These are phyloP conservation scores for Sylvicapra grimmia DNA, from an alignment of 2,113 vertebrate genomes.

Conservation along the genomic window DNA sequence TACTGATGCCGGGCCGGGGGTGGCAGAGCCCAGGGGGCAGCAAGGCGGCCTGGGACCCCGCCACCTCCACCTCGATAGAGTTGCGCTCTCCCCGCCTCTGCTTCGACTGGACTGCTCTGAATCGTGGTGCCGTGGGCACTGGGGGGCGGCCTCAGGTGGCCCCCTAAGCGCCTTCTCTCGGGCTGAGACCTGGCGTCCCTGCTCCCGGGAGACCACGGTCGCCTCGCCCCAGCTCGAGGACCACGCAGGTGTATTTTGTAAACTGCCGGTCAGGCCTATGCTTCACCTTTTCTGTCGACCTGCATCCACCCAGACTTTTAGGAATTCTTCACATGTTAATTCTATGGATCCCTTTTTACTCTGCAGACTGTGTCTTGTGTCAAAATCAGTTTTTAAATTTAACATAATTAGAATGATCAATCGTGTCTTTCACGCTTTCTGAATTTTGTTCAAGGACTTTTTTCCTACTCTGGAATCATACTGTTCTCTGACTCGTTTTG, in stretches of 20 bases:
- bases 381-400: background rate
- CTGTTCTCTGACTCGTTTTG: fast-evolving
- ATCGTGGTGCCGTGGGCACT: fast-evolving
- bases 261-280: background rate
- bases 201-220: background rate
- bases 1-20: fast-evolving
- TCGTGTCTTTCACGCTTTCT: background rate
- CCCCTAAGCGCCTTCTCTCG: too few relatives aligned
- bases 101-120: background rate
- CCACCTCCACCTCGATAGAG: fast-evolving
- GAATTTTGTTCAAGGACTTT: background rate
- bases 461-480: background rate
- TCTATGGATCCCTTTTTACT: background rate
- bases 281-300: background rate
- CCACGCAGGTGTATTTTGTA: background rate
- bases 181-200: too few relatives aligned
- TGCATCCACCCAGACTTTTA: background rate
- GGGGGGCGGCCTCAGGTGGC: background rate
- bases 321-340: background rate
- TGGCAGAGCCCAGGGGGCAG: background rate
- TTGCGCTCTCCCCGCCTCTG: fast-evolving
- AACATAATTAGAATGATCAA: background rate
- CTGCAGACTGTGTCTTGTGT: background rate
- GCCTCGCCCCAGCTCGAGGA: background rate
- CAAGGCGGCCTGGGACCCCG: fast-evolving